These are phyloP conservation scores for Otolemur crassicaudatus DNA, from an alignment of 2,797 vertebrate genomes.

Conservation along the genomic window DNA sequence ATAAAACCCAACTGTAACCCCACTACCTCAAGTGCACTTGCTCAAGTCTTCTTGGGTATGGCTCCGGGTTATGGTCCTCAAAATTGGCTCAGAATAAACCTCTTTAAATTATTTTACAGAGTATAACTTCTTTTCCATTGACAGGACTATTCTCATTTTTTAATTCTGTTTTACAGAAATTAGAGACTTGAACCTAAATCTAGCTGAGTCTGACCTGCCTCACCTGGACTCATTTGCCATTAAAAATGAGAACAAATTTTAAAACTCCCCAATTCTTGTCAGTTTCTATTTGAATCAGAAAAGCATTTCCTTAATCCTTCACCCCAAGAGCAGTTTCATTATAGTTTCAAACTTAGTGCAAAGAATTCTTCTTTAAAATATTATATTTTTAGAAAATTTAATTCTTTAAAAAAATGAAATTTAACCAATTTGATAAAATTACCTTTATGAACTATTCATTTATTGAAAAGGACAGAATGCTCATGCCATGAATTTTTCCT, in stretches of 20 bases:
- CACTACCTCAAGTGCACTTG: no score
- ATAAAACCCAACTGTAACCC: no score
- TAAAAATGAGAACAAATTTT: conserved; percentile 45
- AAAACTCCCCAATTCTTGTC: not conserved
- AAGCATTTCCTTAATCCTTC: conserved; percentile 59
- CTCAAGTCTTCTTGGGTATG: no score
- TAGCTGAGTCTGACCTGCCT: conserved; percentile 35
- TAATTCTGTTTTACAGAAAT: conserved; percentile 69
- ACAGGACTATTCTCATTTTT: conserved; percentile 29
- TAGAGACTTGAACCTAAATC: conserved; percentile 41
- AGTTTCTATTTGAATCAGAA: conserved; percentile 55
- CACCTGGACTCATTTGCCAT: conserved; percentile 14
- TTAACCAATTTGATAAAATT: conserved; percentile 33
- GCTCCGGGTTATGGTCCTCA: no score
- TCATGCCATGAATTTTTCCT: conserved; percentile 38
- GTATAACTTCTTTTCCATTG: no score
- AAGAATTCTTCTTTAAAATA: conserved; percentile 26
- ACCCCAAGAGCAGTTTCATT: conserved; percentile 43
- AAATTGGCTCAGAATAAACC: no score
- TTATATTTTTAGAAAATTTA: conserved; percentile 49
- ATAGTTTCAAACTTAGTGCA: conserved; percentile 27
- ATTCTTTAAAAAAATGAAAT: conserved; percentile 63
- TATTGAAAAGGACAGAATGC: not conserved
- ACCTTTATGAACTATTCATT: conserved; percentile 17
- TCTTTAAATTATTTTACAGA: no score